phyloP scores from a whole-genome alignment of 2,797 vertebrate genomes.

The Spheniscus humboldti region DNA sequence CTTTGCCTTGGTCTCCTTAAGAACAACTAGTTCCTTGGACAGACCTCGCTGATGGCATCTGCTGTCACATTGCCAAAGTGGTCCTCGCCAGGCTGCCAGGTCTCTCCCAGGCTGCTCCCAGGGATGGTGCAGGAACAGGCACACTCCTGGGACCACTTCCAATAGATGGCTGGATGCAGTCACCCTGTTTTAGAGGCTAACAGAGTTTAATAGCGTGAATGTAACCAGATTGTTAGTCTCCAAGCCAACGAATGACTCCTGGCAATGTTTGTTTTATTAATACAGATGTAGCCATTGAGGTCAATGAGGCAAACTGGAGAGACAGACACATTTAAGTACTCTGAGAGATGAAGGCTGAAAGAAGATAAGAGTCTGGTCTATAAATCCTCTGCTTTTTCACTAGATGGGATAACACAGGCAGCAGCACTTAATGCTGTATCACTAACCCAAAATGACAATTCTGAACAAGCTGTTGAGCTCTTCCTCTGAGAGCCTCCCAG shows the following conservation, averaged over 20 bases:
- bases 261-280: background rate
- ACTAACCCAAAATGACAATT: background rate
- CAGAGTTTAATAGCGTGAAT: background rate
- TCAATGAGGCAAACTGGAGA: background rate
- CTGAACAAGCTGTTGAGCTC: background rate
- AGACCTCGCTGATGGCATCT: background rate
- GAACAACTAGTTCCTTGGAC: background rate
- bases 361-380: background rate
- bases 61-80: background rate
- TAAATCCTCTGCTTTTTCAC: background rate
- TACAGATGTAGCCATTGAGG: background rate
- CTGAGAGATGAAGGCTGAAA: background rate
- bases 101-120: background rate
- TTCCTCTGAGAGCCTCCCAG: background rate
- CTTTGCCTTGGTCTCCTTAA: background rate
- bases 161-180: background rate
- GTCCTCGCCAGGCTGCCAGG: accelerated
- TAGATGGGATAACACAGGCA: background rate
- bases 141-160: background rate
- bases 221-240: background rate
- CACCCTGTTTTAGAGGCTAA: background rate
- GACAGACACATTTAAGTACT: background rate
- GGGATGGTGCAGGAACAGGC: background rate
- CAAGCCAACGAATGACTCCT: background rate
- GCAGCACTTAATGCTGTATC: background rate